Evolutionary conservation across 1,140 invertebrate genomes (phyloP).

Genomic region (Drosophila auraria): DNA sequence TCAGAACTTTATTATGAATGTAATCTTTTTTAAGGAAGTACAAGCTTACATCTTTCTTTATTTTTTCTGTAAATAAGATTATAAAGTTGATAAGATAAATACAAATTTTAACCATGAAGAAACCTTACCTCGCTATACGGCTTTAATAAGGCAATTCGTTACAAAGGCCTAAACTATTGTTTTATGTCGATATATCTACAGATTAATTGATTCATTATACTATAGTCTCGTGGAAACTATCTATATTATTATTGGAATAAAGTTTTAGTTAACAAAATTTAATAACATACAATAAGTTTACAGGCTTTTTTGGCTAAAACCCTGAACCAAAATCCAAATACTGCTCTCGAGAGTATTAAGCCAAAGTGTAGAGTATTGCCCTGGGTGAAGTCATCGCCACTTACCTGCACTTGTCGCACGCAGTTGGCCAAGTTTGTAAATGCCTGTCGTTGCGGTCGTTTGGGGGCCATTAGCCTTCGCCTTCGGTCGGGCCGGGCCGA

Average conservation of each 20-base stretch:
- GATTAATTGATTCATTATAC: too few species aligned
- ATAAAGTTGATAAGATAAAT: neutral
- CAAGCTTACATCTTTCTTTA: neutral
- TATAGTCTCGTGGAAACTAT: too few species aligned
- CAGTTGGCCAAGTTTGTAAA: conserved; percentile 70
- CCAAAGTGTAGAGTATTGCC: neutral
- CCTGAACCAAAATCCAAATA: neutral
- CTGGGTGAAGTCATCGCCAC: conserved; percentile 17
- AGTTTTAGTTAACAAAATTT: neutral
- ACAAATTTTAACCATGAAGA: neutral
- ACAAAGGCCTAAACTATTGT: too few species aligned
- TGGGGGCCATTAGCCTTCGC: conserved; percentile 74
- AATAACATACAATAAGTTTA: neutral
- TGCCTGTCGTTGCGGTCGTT: conserved; percentile 52
- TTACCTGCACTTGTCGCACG: conserved; percentile 73
- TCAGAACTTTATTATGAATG: too few species aligned
- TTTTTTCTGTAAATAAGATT: neutral
- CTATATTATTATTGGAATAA: too few species aligned
- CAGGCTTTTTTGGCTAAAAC: neutral
- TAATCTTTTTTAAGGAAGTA: neutral
- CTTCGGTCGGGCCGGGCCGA: conserved; percentile 27
- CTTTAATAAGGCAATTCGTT: too few species aligned
- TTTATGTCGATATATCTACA: too few species aligned
- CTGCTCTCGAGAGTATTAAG: neutral
- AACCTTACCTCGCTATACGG: too few species aligned